phyloP scores from a whole-genome alignment of 1,140 invertebrate species.

The Ylistrum balloti region DNA sequence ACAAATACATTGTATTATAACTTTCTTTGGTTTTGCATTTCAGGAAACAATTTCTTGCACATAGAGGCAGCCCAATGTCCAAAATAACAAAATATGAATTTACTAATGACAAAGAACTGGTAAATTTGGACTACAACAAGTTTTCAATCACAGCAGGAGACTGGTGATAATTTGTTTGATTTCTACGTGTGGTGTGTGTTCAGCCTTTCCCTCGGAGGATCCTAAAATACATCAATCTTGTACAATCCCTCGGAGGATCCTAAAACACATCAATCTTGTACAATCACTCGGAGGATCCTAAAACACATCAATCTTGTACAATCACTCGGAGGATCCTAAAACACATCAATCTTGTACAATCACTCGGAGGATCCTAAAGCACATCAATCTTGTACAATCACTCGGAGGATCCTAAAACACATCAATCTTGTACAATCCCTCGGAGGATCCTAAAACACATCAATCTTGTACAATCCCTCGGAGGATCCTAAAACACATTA shows the following conservation, averaged over 20 bases:
- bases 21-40: constrained; percentile 58
- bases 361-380: too few species aligned
- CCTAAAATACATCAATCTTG: background rate
- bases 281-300: background rate
- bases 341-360: background rate
- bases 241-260: background rate
- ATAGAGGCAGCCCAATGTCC: constrained; percentile 87
- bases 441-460: too few species aligned
- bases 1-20: background rate
- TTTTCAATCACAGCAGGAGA: constrained; percentile 51
- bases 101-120: constrained; percentile 79
- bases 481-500: too few species aligned
- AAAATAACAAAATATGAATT: constrained; percentile 88
- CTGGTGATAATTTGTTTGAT: constrained; percentile 30
- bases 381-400: too few species aligned
- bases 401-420: too few species aligned
- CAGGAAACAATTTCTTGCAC: constrained; percentile 88
- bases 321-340: background rate
- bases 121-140: constrained; percentile 44
- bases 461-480: too few species aligned
- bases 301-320: background rate
- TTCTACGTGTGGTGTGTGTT: background rate
- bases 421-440: too few species aligned
- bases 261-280: background rate
- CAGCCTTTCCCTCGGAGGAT: background rate